These are phyloP conservation scores for Ictidomys tridecemlineatus DNA, from an alignment of 2,113 vertebrate genomes.

Conservation along the genomic window DNA sequence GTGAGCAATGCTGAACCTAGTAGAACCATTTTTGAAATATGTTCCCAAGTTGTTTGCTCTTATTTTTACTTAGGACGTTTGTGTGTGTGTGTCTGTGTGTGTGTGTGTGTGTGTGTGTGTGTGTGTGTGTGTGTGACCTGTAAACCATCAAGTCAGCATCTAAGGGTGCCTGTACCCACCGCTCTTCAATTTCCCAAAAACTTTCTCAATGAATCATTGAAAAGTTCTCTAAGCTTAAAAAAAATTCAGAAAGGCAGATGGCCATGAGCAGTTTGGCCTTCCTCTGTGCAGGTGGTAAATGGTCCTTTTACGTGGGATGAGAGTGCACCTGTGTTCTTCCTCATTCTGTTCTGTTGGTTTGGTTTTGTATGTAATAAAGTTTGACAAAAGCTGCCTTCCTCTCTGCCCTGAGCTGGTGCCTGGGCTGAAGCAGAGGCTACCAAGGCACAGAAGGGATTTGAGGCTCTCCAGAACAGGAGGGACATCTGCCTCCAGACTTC, in stretches of 20 bases:
- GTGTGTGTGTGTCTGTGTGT: neutral
- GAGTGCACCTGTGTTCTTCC: accelerated
- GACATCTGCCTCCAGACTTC: neutral
- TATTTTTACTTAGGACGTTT: neutral
- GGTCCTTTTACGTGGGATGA: neutral
- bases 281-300: neutral
- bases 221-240: neutral
- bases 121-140: no score
- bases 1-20: neutral
- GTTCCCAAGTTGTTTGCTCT: neutral
- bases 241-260: neutral
- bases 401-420: neutral
- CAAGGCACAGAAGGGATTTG: accelerated
- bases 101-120: neutral
- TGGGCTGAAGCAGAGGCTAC: accelerated
- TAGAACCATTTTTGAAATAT: neutral
- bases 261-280: neutral
- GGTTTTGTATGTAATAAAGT: neutral
- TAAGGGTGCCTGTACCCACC: neutral
- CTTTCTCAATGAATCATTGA: neutral
- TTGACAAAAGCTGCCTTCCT: neutral
- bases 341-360: no score
- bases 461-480: neutral
- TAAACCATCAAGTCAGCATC: neutral
- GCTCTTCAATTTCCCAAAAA: neutral